Evolutionary conservation across 2,113 vertebrate genomes (phyloP), one percentile per base, ranked within the genome.

Genomic region (Rhineura floridana): DNA sequence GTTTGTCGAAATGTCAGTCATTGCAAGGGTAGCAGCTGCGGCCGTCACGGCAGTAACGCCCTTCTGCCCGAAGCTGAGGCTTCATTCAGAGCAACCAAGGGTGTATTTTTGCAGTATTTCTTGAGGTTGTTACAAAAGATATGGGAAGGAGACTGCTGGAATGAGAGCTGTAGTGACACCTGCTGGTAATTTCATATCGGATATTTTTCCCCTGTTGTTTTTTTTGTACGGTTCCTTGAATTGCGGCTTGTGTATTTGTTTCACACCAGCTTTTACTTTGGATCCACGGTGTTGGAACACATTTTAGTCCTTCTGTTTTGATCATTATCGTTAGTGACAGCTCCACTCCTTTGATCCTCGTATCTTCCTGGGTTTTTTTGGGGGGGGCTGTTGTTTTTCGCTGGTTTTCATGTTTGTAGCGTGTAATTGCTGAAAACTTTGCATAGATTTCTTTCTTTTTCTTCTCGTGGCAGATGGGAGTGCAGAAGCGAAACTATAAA

Each of bases 11-110:
- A 17, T 0, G 82, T 70, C 88, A 6, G 7, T 87, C 39, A 13
- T 0, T 0, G 3, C 0, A 0, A 13, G 4, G 0, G 7, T 0
- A 7, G 65, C 4, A 6, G 44, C 10, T 2, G 3, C 23, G 13
- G 12, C 39, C 50, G 67, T 52, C 13, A 28, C n/a, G 50, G 15
- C 21, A 19, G 36, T 39, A 15, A 30, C 11, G 36, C 36, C 36
- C 52, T 36, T 67, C 63, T 59, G 13, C 42, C 30, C 13, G 3
- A 39, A 39, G 21, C 1, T 9, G 12, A 21, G 0, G 8, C 72
- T 67, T 30, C 42, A 3, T 55, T 86, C 72, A 36, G 80, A 52
- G 67, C 19, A 11, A 42, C 11, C 59, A 63, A 42, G 69, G 25
- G 81, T 75, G 55, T 17, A 65, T 82, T 75, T 46, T 88, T 88